Percentiles rank a stretch among this genome's conserved stretches.
phyloP scores from a whole-genome alignment of 2,113 vertebrate species.

The Oreochromis aureus region DNA sequence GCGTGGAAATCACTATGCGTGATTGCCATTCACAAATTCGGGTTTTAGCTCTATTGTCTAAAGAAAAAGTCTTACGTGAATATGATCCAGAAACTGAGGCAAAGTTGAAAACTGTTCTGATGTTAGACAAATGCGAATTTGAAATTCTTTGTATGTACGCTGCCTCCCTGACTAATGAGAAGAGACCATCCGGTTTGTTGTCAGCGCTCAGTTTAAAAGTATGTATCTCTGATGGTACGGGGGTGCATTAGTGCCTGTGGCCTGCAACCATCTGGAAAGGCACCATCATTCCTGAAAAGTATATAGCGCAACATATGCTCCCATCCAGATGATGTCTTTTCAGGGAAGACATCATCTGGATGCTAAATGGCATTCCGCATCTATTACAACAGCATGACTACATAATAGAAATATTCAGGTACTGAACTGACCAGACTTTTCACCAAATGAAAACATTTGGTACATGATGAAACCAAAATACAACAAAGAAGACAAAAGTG shows the following conservation, averaged over 20 bases:
- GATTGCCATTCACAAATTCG: background rate
- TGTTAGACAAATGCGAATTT: background rate
- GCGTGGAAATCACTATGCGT: accelerated
- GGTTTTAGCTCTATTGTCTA: background rate
- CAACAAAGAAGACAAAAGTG: background rate
- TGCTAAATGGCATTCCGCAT: background rate
- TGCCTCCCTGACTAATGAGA: background rate
- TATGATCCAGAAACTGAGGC: background rate
- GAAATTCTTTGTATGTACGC: background rate
- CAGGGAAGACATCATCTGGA: background rate
- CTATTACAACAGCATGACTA: background rate
- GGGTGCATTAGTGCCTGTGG: background rate
- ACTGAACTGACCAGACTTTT: background rate
- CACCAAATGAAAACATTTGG: background rate
- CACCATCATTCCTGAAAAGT: background rate
- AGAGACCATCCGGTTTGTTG: background rate
- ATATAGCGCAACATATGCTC: background rate
- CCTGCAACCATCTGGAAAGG: background rate
- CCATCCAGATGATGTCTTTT: background rate
- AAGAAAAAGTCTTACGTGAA: background rate
- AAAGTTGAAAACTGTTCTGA: background rate
- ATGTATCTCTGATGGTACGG: background rate
- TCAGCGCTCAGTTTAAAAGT: background rate
- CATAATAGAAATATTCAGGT: background rate
- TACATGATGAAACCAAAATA: background rate